Evolutionary conservation across 2,113 vertebrate genomes (phyloP).

Genomic region (Stomatorhinus ivindoensis): DNA sequence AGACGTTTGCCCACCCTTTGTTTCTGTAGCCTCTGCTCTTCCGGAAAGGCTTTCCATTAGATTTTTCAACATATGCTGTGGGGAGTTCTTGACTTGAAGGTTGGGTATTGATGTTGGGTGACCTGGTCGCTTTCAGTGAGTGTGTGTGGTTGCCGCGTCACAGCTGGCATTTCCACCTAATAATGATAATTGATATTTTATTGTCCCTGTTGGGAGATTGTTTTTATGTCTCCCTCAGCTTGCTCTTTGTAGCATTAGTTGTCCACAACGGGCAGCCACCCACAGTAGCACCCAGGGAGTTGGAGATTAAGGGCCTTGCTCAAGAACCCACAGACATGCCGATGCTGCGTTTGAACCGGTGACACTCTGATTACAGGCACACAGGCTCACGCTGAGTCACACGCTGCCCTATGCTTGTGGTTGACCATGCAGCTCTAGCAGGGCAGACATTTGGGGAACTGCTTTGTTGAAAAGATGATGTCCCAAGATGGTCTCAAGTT

Average conservation of each 20-base stretch:
- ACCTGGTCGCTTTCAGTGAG: neutral
- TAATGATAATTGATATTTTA: neutral
- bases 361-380: too few species aligned
- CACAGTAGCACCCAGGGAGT: too few species aligned
- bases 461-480: neutral
- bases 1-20: neutral
- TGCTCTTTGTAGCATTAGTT: too few species aligned
- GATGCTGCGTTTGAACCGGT: too few species aligned
- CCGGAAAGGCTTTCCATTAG: neutral
- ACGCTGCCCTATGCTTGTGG: neutral
- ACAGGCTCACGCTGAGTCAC: too few species aligned
- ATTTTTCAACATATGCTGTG: neutral
- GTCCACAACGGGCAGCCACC: too few species aligned
- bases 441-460: neutral
- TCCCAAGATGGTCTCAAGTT: too few species aligned
- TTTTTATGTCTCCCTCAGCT: too few species aligned
- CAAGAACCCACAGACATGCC: too few species aligned
- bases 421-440: neutral
- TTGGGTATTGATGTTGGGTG: neutral
- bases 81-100: neutral
- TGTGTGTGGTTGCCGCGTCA: neutral
- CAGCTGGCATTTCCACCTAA: neutral
- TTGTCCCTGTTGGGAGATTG: too few species aligned
- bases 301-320: too few species aligned
- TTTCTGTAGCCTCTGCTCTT: neutral